Base-by-base conservation (phyloP, 1,140 invertebrate genomes). In the Diachasma alloeum region DNA sequence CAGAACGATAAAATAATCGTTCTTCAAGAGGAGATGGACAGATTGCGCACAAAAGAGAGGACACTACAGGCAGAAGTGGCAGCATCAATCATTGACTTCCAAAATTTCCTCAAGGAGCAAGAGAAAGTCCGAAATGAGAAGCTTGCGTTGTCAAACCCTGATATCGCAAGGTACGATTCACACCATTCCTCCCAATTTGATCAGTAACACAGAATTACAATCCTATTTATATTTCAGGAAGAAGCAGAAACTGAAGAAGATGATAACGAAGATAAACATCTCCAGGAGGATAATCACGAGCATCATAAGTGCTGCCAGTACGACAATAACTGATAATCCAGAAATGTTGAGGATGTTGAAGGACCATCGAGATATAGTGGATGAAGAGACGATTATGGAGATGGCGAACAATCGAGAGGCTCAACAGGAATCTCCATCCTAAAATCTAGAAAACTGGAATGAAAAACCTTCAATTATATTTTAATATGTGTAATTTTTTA, bases 241-340 rank as follows among this genome's bases (percentile, higher is more conserved):
- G 19, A 87, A 86, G 59, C 46, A 81, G 3, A 80, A 78, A 80
- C 75, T 79, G 36, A 66, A 83, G 15, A 78, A 24, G 13, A 73
- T 17, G 1, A 26, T 88, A 74, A 36, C 17, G 8, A 88, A 82
- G 59, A 85, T 87, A 46, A 83, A 85, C 76, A 68, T 84, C 68
- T 83, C 84, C 79, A 86, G 87, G 72, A 82, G 79, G 70, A 72
- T 88, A 10, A 87, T 87, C 72, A 79, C 78, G 19, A 87, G 83
- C 76, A 80, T 87, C 13, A 82, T 85, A 71, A 81, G 82, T 37
- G 26, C 79, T 15, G 82, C 79, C 10, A 11, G 42, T 59, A 0
- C 77, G 0, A 53, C 81, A 11, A 26, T 86, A 13, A 1, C 11
- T 4, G 39, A 83, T 0, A 17, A 82, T 11, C 63, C 78, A 11